Base-by-base conservation (phyloP, 2,888 invertebrate genomes). In the Dermolepida albohirtum region DNA sequence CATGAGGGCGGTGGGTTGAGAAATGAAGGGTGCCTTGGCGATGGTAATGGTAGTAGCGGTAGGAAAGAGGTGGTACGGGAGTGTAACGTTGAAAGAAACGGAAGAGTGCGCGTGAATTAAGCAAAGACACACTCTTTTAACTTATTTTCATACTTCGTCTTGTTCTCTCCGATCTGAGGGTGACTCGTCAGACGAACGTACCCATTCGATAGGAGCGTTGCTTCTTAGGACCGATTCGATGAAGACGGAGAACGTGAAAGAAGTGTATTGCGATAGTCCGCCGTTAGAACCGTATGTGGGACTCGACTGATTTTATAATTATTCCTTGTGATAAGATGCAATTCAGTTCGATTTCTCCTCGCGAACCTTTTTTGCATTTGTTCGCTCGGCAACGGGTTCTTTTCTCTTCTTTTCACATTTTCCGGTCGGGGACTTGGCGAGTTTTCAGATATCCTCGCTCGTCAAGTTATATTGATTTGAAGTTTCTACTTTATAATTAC, bases 31-130 rank as follows among this genome's bases (percentile, higher is more conserved):
- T 40, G 66, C 59, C 59, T 59, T 29, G 59, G 29, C 59, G 59
- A 44, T 59, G 59, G 59, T 59, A 59, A 59, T 59, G 59, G 59
- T 59, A 27, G 59, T 34, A 27, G 59, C 59, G 63, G 68, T 41
- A 66, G 49, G 50, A 49, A 51, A 65, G 47, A 44, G 67, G 68
- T 67, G 59, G 59, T 14, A 68, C 66, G 72, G 75, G 74, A 72
- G 73, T 71, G 62, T 72, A 64, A 69, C 72, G 73, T 76, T 72
- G 81, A 83, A 84, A 84, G 84, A 82, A 84, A 83, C 81, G 82
- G 82, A 82, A 82, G 82, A 83, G 81, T 81, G 80, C 82, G 81
- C 81, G 81, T 78, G 83, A 83, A 83, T 83, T 83, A 82, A 83
- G 83, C 81, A 81, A 80, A 82, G 82, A 82, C 82, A 79, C 80